Base-by-base conservation (phyloP, 2,797 vertebrate genomes). In the Channa striata region DNA sequence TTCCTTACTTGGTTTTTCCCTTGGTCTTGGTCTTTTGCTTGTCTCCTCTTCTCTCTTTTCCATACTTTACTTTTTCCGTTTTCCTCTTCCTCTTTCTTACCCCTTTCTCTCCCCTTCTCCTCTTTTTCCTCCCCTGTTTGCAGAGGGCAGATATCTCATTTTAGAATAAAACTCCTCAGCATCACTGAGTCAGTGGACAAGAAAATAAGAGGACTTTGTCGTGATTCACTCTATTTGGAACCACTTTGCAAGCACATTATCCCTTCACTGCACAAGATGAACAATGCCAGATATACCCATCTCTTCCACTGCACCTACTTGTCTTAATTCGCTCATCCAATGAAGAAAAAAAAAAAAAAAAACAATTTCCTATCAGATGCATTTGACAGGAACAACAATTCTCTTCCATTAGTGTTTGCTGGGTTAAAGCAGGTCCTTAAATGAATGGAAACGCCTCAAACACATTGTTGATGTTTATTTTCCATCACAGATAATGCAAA, bases 211-310 rank as follows among this genome's bases (percentile, higher is more conserved):
- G 23, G 42, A 72, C 65, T 68, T 60, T 80, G 52, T 73, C 80
- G 48, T 68, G 74, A 87, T 83, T 86, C 59, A 63, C 67, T 85
- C 59, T 78, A 68, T 87, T 81, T 80, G 61, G 74, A 78, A 46
- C 40, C 81, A 83, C 66, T 91, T 84, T 80, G 81, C 43, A 17
- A 63, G 63, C 69, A 62, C 57, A 76, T 83, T 77, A 90, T 86
- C 74, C 40, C n/a, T 48, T 52, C 52, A 11, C 57, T 0, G 65
- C 62, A 49, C 68, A 74, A 72, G 72, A 82, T 59, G 57, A 81
- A 76, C 68, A 19, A 11, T 2, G 47, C 59, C 60, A 57, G 72
- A 85, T 59, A 66, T 36, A 57, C 52, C 11, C 51, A 76, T 73
- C 68, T 60, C n/a, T 72, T 50, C 54, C 4, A 0, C 67, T 23